These are phyloP conservation scores for Latheticus oryzae DNA, from an alignment of 2,888 invertebrate species.

Conservation along the genomic window DNA sequence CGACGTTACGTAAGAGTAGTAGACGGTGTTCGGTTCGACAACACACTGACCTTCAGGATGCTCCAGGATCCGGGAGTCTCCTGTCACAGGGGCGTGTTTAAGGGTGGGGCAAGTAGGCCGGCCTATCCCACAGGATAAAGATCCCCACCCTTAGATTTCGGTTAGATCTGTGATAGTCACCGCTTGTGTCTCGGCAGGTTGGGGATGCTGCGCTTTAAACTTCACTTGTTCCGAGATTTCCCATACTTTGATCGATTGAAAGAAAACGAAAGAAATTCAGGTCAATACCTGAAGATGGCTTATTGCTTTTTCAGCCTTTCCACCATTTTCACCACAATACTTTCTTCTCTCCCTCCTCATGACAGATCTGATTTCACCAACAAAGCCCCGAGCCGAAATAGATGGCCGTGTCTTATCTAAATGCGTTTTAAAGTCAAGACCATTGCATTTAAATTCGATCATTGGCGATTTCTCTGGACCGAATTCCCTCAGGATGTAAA, in stretches of 20 bases:
- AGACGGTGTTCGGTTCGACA: slow-evolving; percentile 33
- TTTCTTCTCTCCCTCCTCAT: slow-evolving; percentile 28
- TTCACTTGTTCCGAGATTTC: slow-evolving; percentile 28
- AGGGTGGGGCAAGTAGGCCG: slow-evolving; percentile 72
- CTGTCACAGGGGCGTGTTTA: slow-evolving; percentile 64
- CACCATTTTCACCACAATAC: slow-evolving; percentile 3
- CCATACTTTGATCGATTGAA: neutral
- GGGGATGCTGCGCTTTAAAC: slow-evolving; percentile 32
- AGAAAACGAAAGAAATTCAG: neutral
- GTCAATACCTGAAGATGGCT: slow-evolving; percentile 9
- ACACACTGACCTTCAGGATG: slow-evolving; percentile 54
- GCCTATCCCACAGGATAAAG: slow-evolving; percentile 69
- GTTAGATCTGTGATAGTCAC: slow-evolving; percentile 47
- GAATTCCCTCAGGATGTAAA: slow-evolving; percentile 9
- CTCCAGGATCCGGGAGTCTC: slow-evolving; percentile 58
- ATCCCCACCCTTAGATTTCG: slow-evolving; percentile 64
- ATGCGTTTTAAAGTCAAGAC: slow-evolving; percentile 64
- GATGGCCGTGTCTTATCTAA: slow-evolving; percentile 66
- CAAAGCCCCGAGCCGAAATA: slow-evolving; percentile 59
- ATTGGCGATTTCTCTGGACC: slow-evolving; percentile 44
- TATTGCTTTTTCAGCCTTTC: neutral
- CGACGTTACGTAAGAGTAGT: slow-evolving; percentile 28
- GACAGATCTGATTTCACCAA: slow-evolving; percentile 51
- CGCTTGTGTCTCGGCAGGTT: slow-evolving; percentile 48
- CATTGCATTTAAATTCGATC: slow-evolving; percentile 66